phyloP scores from a whole-genome alignment of 2,888 invertebrate species.

The Aquatica leii region DNA sequence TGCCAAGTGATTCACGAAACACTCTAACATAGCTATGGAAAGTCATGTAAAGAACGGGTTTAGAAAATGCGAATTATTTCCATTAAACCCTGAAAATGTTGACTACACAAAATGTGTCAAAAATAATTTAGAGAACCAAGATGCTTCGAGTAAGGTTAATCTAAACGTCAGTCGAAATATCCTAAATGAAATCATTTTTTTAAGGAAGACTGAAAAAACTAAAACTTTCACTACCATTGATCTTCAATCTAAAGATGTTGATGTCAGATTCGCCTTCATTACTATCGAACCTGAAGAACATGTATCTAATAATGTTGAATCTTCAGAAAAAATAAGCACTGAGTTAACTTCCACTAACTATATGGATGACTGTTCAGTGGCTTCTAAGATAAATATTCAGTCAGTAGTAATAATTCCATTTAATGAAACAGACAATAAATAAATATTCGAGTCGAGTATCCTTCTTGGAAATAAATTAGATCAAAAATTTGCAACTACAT shows the following conservation, averaged over 20 bases:
- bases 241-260: background rate
- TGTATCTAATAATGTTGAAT: background rate
- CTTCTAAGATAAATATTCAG: background rate
- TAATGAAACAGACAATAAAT: background rate
- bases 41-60: background rate
- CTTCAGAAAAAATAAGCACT: background rate
- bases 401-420: background rate
- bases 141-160: background rate
- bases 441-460: slow-evolving; percentile 1
- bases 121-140: background rate
- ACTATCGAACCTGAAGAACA: background rate
- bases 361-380: background rate
- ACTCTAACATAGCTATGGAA: background rate
- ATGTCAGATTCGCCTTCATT: background rate
- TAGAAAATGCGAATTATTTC: background rate
- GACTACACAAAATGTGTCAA: background rate
- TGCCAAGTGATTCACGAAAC: background rate
- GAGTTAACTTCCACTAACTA: background rate
- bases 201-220: background rate
- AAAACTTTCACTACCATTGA: background rate
- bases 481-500: background rate
- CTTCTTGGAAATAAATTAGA: background rate
- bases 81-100: background rate
- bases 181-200: background rate
- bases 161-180: background rate